Conservation (phyloP, 2,888 invertebrate species). For the Oegoconia quadripuncta region DNA sequence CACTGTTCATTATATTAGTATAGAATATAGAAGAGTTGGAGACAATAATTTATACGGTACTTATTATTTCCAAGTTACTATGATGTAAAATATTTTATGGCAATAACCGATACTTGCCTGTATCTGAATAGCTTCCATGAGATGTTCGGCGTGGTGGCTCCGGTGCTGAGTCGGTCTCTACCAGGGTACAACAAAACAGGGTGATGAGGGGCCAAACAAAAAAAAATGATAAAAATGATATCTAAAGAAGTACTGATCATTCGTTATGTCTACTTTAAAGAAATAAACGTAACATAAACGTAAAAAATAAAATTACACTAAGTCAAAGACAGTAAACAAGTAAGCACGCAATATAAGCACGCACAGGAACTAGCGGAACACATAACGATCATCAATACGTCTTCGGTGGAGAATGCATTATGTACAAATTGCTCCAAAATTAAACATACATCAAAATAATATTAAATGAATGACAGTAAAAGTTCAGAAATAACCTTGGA, state of each 20-base stretch:
- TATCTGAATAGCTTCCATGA: slow-evolving; percentile 73
- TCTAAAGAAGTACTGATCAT: slow-evolving; percentile 48
- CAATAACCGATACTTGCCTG: slow-evolving; percentile 81
- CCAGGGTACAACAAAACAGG: slow-evolving; percentile 58
- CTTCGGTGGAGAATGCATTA: slow-evolving; percentile 36
- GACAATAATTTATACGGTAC: slow-evolving; percentile 6
- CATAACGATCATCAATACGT: slow-evolving; percentile 54
- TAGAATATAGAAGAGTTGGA: too few species aligned
- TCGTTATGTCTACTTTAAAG: slow-evolving; percentile 25
- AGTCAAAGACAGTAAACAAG: slow-evolving; percentile 20
- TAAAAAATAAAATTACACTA: slow-evolving; percentile 26
- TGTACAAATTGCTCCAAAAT: slow-evolving; percentile 61
- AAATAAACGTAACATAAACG: slow-evolving; percentile 2
- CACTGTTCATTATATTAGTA: too few species aligned
- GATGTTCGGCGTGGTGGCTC: slow-evolving; percentile 81
- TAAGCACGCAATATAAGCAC: slow-evolving; percentile 45
- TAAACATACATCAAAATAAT: slow-evolving; percentile 41
- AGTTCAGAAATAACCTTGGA: slow-evolving; percentile 81
- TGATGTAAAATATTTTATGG: too few species aligned
- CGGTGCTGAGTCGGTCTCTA: slow-evolving; percentile 82
- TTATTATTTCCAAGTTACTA: slow-evolving; percentile 10
- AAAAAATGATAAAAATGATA: slow-evolving; percentile 25
- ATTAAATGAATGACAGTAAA: slow-evolving; percentile 19
- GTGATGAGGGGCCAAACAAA: slow-evolving; percentile 46
- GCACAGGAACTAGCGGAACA: slow-evolving; percentile 29